phyloP scores from a whole-genome alignment of 1,140 invertebrate genomes.

The Drosophila tropicalis region DNA sequence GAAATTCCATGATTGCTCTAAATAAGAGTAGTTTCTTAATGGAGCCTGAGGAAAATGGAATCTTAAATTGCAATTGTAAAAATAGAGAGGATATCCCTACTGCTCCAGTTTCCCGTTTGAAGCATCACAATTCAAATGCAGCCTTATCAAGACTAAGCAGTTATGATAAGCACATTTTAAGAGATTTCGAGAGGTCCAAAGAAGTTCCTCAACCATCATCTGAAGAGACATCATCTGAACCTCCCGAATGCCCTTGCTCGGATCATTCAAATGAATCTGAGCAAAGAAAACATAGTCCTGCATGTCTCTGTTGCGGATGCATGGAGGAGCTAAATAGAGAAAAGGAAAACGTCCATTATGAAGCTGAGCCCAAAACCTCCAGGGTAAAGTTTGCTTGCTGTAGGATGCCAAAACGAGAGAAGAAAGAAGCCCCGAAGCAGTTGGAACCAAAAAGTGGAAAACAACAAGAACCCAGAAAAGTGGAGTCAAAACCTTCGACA shows the following conservation, averaged over 20 bases:
- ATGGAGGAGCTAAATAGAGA: neutral
- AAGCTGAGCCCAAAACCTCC: neutral
- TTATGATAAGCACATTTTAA: conserved; percentile 6
- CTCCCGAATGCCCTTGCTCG: neutral
- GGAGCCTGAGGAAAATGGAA: neutral
- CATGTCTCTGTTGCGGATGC: neutral
- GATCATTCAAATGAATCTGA: neutral
- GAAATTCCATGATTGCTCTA: neutral
- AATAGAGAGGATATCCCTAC: neutral
- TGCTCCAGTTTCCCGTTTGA: neutral
- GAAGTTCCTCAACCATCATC: neutral
- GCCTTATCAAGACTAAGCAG: neutral
- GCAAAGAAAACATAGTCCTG: neutral
- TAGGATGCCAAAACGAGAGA: neutral
- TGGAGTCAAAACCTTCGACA: no score
- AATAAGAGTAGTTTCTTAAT: neutral
- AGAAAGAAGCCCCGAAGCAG: neutral
- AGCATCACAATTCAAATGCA: neutral
- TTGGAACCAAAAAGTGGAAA: neutral
- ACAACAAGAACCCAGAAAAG: no score
- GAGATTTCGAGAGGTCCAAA: neutral
- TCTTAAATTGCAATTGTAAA: neutral
- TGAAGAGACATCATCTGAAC: neutral
- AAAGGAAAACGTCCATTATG: neutral
- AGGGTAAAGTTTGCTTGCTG: neutral